Base-by-base conservation (phyloP, 2,113 vertebrate species). In the Varanus salvator region DNA sequence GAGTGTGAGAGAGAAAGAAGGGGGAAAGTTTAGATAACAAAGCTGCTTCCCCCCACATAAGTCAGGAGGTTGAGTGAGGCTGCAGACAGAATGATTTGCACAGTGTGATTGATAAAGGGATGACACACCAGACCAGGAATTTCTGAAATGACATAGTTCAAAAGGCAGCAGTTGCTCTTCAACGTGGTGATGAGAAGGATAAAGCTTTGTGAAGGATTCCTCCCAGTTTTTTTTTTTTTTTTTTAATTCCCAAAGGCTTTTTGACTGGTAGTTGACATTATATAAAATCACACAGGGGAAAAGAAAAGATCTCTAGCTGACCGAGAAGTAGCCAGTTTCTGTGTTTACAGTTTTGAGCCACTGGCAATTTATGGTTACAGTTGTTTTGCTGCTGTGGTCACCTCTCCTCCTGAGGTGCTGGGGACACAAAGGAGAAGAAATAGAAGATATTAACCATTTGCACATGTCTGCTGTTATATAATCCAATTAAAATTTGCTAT, bases 121-220 rank as follows among this genome's bases (percentile, higher is more conserved):
- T 81, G 0, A 68, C 34, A 60, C 34, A 34, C 34, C 75, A 89
- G 60, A 38, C 84, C 80, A 92, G 66, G 88, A 84, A 89, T 89
- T 84, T 89, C 80, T 87, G 80, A 78, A 92, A 87, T 89, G 88
- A 83, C 23, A 78, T 15, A 71, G 52, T 85, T 92, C 27, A 87
- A 89, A 92, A 85, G 48, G 48, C 85, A 21, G 8, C 64, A 27
- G 0, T 91, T 94, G 91, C 29, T 89, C 76, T 88, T 88, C 71
- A 90, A 80, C 60, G 27, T 1, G 74, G 8, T 78, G 29, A n/a
- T 87, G 69, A 34, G 83, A 92, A 90, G 69, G 27, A 0, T 83
- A 80, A 8, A 80, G 64, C n/a, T 27, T 90, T 89, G 1, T 89
- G 60, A 21, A 69, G 27, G 15, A 68, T 31, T 23, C 27, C 8